Conservation (phyloP, 2,888 invertebrate species). For the Andrena dorsata region DNA sequence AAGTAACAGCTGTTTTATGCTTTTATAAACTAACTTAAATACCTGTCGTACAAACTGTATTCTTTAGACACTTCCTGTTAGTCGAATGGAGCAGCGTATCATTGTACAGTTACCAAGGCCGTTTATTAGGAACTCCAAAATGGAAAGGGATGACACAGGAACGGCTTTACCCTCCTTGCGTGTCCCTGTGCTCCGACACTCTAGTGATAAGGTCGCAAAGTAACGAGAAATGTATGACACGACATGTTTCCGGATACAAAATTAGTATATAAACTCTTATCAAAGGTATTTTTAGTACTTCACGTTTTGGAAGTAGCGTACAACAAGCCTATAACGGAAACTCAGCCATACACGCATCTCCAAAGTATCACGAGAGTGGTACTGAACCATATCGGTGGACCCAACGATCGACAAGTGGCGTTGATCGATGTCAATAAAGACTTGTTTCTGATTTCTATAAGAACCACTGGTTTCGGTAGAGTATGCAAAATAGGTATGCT, state of each 20-base stretch:
- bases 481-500: constrained; percentile 82
- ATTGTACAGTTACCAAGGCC: constrained; percentile 97
- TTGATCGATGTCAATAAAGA: constrained; percentile 96
- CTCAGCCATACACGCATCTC: constrained; percentile 91
- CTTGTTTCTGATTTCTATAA: constrained; percentile 92
- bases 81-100: constrained; percentile 94
- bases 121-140: constrained; percentile 93
- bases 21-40: not conserved
- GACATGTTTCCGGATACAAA: not conserved
- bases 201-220: constrained; percentile 94
- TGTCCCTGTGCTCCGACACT: constrained; percentile 94
- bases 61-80: constrained; percentile 92
- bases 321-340: constrained; percentile 90
- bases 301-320: constrained; percentile 94
- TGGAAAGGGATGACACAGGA: constrained; percentile 95
- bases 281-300: constrained; percentile 86
- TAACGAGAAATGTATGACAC: constrained; percentile 90
- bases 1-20: constrained; percentile 70
- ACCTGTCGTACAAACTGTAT: not conserved
- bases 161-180: constrained; percentile 90
- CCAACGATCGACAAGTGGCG: constrained; percentile 93
- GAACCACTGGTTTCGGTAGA: constrained; percentile 85
- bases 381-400: constrained; percentile 93
- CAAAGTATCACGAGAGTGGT: constrained; percentile 93
- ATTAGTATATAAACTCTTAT: not conserved